phyloP scores from a whole-genome alignment of 2,113 vertebrate species.

The Pongo pygmaeus region DNA sequence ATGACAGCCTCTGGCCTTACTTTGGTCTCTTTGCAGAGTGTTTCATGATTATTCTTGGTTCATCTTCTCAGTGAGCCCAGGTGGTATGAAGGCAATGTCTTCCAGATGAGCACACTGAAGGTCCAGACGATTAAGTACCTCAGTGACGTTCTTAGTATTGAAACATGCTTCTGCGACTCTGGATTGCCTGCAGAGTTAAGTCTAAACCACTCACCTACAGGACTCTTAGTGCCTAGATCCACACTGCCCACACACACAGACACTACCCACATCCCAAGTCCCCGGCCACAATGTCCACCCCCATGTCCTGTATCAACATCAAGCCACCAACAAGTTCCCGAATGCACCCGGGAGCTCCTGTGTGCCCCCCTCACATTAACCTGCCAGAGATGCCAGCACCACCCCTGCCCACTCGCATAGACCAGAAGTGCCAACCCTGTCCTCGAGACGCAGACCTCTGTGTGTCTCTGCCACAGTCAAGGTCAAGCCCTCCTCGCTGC shows the following conservation, averaged over 20 bases:
- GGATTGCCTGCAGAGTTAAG: rapidly evolving
- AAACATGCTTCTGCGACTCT: not conserved
- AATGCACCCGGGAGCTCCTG: rapidly evolving
- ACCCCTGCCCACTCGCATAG: rapidly evolving
- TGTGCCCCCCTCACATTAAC: too few species aligned
- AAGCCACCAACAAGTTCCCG: rapidly evolving
- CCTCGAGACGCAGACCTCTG: rapidly evolving
- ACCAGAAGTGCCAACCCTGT: not conserved
- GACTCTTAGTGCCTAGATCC: rapidly evolving
- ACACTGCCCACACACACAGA: not conserved
- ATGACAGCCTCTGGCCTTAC: rapidly evolving
- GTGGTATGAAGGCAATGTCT: not conserved
- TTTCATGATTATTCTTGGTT: not conserved
- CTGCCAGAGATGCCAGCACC: not conserved
- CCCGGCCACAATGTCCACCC: not conserved
- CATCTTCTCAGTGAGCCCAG: not conserved
- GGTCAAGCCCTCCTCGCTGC: not conserved
- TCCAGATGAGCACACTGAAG: not conserved
- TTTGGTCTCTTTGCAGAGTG: not conserved
- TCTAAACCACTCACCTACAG: not conserved
- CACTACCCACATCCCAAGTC: not conserved
- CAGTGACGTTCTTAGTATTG: rapidly evolving
- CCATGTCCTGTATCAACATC: rapidly evolving
- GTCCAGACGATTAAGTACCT: not conserved
- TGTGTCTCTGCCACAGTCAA: rapidly evolving